Base-by-base conservation (phyloP, 2,888 invertebrate genomes). In the Macrophya annulata region DNA sequence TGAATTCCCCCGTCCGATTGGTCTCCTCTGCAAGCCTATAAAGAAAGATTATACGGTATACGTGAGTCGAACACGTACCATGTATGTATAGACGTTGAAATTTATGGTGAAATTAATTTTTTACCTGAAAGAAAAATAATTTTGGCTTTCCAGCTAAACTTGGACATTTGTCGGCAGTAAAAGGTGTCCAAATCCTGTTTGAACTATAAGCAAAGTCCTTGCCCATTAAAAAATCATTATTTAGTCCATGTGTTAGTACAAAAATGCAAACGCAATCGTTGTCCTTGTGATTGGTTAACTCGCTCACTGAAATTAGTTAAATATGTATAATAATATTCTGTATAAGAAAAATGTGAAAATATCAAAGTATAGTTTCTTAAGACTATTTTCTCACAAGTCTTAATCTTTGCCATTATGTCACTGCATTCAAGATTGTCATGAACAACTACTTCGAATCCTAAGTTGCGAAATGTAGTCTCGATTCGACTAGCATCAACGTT, bases 141-240 rank as follows among this genome's bases (percentile, higher is more conserved):
- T 96, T 96, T 10, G 96, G 96, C 89, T 96, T 96, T 62, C 95
- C 96, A 76, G 94, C 94, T 15, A 96, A 92, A 4, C 94, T 90
- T 62, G 89, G 90, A 88, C 95, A 95, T 21, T 90, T 93, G 84
- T 95, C 94, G 2, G 94, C 94, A n/a, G 95, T 95, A 88, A 96
- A 96, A 15, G 94, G 93, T 74, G 92, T 92, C 93, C 95, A 94
- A 25, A 96, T 91, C 2, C 89, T 91, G 15, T 95, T 94, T 1
- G 94, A 91, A n/a, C 92, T 92, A 85, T 95, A 94, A 5, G 93
- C 92, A 15, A 91, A 93, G 88, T 96, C 95, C 62, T 91, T 93
- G 0, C 95, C 95, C 87, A 93, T 94, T 21, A 96, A 91, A 48
- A 93, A 89, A 37, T 94, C 95, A 71, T 94, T 93, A 59, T 94